Base-by-base conservation (phyloP, 1,140 invertebrate species). In the Zaprionus ornatus region DNA sequence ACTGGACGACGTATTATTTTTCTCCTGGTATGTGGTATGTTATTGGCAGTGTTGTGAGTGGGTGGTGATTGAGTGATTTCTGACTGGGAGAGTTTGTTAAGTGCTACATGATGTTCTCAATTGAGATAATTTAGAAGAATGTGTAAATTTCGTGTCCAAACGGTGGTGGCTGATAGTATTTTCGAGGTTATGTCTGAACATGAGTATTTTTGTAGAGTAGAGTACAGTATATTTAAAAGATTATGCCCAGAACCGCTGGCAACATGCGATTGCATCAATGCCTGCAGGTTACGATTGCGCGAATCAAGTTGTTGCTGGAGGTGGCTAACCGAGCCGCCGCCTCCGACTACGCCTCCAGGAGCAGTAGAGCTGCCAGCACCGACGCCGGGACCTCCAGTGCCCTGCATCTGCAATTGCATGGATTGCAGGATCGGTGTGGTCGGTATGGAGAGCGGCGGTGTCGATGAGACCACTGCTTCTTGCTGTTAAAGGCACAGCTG, bases 361-460 rank as follows among this genome's bases (percentile, higher is more conserved):
- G 50, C 45, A 21, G 50, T 10, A 23, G 55, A 32, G 27, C 27
- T 79, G 52, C 50, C 72, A 40, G 64, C 74, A 56, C 40, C 40
- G 52, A 37, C 45, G 52, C 37, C 74, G n/a, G 61, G 72, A 42
- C 80, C 74, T 37, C 80, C 71, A 37, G 80, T 25, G 77, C 88
- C 74, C 80, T 93, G 91, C 79, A 92, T 80, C 66, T 90, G 91
- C 87, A 91, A 91, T 84, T 91, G 91, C 88, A 92, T 92, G 9
- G 83, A 92, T 66, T 92, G 91, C 55, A 92, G 68, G 12, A 87
- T 91, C 10, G 91, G 86, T 6, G 91, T 91, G 32, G 91, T 92
- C 55, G 90, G 91, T 48, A 92, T 88, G 61, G 91, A 91, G 17
- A 92, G 63, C 25, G 91, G 86, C 25, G 91, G 92, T 57, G 91